phyloP scores from a whole-genome alignment of 2,888 invertebrate genomes.

The Chromoteleia sp. region DNA sequence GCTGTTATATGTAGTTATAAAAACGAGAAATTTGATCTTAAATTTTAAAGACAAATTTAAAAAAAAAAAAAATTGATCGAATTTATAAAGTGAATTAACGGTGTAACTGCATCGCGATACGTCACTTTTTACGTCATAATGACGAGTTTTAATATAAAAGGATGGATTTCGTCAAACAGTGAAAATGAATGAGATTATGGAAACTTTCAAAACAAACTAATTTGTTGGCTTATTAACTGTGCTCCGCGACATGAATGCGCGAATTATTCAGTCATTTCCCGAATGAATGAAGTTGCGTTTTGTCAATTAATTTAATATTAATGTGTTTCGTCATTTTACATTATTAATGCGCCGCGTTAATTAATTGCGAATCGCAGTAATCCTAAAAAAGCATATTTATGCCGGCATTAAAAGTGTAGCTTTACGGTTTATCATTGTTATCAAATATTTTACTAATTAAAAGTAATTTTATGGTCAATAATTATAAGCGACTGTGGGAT shows the following conservation, averaged over 20 bases:
- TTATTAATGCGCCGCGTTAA: conserved; percentile 35
- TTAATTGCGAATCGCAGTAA: conserved; percentile 26
- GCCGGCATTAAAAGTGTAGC: conserved; percentile 10
- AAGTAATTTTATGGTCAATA: conserved; percentile 39
- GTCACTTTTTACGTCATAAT: neutral
- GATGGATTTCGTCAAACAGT: conserved; percentile 16
- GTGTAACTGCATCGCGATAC: no score
- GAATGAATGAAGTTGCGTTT: conserved; percentile 42
- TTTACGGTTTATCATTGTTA: conserved; percentile 19
- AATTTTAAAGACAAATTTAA: no score
- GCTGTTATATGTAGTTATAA: no score
- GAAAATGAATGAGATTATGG: conserved; percentile 34
- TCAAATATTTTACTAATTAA: conserved; percentile 37
- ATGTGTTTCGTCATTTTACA: conserved; percentile 40
- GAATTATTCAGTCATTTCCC: conserved; percentile 29
- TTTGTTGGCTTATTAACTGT: conserved; percentile 39
- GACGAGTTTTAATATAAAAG: neutral
- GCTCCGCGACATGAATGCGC: conserved; percentile 25
- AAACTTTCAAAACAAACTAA: conserved; percentile 43
- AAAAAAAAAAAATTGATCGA: no score
- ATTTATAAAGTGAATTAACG: neutral
- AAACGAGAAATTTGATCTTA: no score
- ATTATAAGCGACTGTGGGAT: conserved; percentile 20
- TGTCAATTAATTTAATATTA: conserved; percentile 46
- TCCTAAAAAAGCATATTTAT: conserved; percentile 10